Conservation (phyloP, 1,140 invertebrate genomes). For the Drosophila funebris region DNA sequence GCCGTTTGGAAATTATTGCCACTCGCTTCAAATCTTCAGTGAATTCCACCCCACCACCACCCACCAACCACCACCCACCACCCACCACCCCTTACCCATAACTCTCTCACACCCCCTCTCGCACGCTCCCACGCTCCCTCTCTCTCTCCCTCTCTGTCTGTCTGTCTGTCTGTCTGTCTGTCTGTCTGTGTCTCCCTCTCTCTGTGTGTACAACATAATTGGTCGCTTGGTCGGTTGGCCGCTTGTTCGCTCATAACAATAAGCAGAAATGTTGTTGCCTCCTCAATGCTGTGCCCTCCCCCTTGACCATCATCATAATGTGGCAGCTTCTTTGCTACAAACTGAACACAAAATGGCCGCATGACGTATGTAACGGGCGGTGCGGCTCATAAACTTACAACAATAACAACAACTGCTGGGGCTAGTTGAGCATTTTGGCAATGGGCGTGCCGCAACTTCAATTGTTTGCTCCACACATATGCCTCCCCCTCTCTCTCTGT, state of each 20-base stretch:
- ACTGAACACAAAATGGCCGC: constrained; percentile 44
- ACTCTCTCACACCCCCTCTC: neutral
- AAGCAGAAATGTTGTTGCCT: constrained; percentile 59
- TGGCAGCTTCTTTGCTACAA: neutral
- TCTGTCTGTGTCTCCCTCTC: neutral
- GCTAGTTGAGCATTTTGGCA: constrained; percentile 40
- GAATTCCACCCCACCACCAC: constrained; percentile 4
- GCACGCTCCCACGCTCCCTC: neutral
- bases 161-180: no score
- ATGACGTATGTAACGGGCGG: constrained; percentile 50
- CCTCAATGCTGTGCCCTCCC: neutral
- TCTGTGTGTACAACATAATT: constrained; percentile 53
- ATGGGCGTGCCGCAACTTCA: constrained; percentile 60
- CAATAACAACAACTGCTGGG: constrained; percentile 44
- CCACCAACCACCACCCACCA: neutral
- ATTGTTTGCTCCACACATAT: constrained; percentile 47
- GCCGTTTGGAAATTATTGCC: constrained; percentile 65
- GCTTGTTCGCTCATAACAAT: constrained; percentile 62
- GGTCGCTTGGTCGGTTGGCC: constrained; percentile 41
- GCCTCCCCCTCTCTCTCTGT: neutral
- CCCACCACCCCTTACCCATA: no score
- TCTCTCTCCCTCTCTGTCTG: neutral
- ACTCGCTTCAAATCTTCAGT: constrained; percentile 48
- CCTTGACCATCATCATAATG: neutral
- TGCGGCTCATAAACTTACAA: constrained; percentile 74